Conservation (phyloP, 1,140 invertebrate genomes). For the Scylla paramamosain region DNA sequence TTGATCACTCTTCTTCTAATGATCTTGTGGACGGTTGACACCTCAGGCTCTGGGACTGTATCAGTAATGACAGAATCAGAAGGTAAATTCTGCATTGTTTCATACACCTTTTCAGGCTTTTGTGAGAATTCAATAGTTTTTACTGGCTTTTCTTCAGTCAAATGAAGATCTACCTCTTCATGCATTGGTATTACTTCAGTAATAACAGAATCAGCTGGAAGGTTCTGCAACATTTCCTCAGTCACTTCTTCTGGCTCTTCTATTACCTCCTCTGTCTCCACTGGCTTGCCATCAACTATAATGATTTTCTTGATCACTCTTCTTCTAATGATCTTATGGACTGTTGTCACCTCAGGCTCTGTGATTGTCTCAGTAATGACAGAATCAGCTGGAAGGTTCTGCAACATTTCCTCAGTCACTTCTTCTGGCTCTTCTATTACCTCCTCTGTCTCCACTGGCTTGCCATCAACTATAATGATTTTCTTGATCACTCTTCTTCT, state of each 20-base stretch:
- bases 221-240: neutral
- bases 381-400: conserved; percentile 28
- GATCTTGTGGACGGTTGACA: neutral
- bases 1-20: conserved; percentile 39
- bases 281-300: conserved; percentile 36
- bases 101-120: conserved; percentile 34
- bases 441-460: conserved; percentile 48
- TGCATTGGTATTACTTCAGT: neutral
- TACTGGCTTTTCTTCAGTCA: neutral
- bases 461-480: neutral
- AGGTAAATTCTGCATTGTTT: neutral
- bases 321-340: conserved; percentile 39
- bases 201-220: neutral
- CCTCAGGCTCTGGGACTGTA: conserved; percentile 13
- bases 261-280: conserved; percentile 50
- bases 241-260: conserved; percentile 34
- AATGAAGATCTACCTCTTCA: neutral
- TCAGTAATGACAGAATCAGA: conserved; percentile 33
- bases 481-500: neutral
- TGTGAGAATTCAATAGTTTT: conserved; percentile 1
- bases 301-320: conserved; percentile 28
- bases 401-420: conserved; percentile 29
- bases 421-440: conserved; percentile 41
- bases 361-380: conserved; percentile 46
- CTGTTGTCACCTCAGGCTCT: conserved; percentile 50